Evolutionary conservation across 2,888 invertebrate species (phyloP).

Genomic region (Apocheima hispidaria): DNA sequence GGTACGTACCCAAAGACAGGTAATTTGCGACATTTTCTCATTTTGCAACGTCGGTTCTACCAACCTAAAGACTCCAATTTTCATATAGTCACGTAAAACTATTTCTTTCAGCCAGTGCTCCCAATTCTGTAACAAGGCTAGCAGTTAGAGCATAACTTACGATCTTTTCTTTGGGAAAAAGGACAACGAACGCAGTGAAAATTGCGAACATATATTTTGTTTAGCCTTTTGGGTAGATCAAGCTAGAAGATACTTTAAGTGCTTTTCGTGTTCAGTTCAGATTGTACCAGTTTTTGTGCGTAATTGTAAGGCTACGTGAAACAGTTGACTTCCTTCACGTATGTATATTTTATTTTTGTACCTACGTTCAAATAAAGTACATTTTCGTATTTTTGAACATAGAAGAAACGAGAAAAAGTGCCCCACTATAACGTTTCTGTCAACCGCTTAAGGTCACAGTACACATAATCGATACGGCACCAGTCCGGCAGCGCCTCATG

Average conservation of each 20-base stretch:
- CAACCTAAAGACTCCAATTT: constrained; percentile 20
- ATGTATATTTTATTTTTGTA: no score
- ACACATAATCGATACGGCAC: no score
- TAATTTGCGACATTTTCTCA: constrained; percentile 21
- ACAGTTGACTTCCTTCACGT: no score
- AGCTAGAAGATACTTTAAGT: not conserved
- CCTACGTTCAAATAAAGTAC: no score
- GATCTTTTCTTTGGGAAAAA: constrained; percentile 26
- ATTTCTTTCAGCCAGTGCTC: constrained; percentile 29
- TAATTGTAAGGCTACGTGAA: not conserved
- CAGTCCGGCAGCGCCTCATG: no score
- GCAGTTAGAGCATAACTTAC: constrained; percentile 31
- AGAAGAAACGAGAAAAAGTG: no score
- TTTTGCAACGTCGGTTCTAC: constrained; percentile 10
- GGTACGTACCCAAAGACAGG: not conserved
- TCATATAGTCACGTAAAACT: constrained; percentile 31
- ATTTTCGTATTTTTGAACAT: no score
- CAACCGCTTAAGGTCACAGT: no score
- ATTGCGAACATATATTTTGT: constrained; percentile 26
- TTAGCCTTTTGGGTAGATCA: constrained; percentile 5
- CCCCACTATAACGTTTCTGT: no score
- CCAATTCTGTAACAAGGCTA: constrained; percentile 26
- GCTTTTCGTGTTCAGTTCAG: not conserved
- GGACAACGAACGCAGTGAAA: constrained; percentile 20
- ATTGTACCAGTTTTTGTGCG: not conserved